Conservation (phyloP, 2,797 vertebrate genomes). For the Silurus aristotelis region DNA sequence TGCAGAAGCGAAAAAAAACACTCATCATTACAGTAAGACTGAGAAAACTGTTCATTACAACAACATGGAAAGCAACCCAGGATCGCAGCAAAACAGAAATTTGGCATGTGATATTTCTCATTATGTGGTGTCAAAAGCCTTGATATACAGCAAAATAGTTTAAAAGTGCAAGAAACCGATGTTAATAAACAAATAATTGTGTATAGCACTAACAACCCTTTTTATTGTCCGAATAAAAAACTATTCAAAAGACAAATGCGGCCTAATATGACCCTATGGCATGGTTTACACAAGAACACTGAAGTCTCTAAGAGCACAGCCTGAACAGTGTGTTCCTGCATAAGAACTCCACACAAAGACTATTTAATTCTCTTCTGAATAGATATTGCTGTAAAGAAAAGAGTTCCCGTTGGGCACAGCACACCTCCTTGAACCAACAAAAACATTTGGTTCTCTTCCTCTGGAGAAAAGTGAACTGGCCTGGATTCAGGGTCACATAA, state of each 20-base stretch:
- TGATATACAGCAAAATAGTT: neutral
- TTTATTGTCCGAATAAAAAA: neutral
- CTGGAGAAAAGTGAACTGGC: conserved; percentile 37
- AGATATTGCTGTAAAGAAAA: conserved; percentile 65
- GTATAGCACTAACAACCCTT: neutral
- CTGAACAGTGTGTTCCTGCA: conserved; percentile 20
- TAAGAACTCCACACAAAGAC: conserved; percentile 44
- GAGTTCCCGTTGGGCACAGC: conserved; percentile 50
- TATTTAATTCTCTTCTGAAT: conserved; percentile 52
- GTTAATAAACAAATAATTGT: neutral
- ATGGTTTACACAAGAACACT: conserved; percentile 22
- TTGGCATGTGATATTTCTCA: neutral
- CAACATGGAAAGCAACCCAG: neutral
- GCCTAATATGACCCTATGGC: conserved; percentile 19
- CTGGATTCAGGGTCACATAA: conserved; percentile 36
- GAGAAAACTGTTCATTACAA: neutral
- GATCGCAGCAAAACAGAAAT: neutral
- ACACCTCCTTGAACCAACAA: conserved; percentile 65
- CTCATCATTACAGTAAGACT: too few species aligned
- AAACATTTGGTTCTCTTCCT: conserved; percentile 60
- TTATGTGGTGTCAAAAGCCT: neutral
- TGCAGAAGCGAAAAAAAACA: too few species aligned
- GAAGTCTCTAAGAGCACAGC: conserved; percentile 2
- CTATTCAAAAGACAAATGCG: conserved; percentile 12
- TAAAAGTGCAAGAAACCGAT: neutral